phyloP scores from a whole-genome alignment of 2,888 invertebrate genomes.

The Aporophyla lueneburgensis region DNA sequence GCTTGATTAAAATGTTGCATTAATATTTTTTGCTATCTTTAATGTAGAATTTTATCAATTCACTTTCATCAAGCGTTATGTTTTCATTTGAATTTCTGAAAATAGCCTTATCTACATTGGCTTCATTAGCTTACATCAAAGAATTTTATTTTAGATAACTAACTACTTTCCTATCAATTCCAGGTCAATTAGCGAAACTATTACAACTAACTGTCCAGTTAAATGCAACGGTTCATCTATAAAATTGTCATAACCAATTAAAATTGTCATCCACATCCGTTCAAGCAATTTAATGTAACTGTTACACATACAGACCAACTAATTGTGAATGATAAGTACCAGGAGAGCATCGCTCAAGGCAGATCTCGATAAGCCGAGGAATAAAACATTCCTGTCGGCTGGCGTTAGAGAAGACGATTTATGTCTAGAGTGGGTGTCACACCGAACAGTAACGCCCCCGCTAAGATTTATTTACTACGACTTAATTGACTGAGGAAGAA shows the following conservation, averaged over 20 bases:
- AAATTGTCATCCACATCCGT: conserved; percentile 46
- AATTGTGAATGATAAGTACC: conserved; percentile 61
- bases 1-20: neutral
- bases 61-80: neutral
- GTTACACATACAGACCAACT: conserved; percentile 40
- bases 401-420: conserved; percentile 61
- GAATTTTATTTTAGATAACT: neutral
- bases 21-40: neutral
- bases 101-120: neutral
- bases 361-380: conserved; percentile 59
- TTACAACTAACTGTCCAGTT: neutral
- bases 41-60: neutral
- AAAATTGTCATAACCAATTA: conserved; percentile 38
- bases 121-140: neutral
- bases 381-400: conserved; percentile 61
- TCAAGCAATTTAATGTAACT: conserved; percentile 37
- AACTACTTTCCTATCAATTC: neutral
- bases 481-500: conserved; percentile 62
- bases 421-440: conserved; percentile 65
- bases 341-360: conserved; percentile 52
- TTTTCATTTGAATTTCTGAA: neutral
- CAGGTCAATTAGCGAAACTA: conserved; percentile 21
- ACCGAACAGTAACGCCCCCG: conserved; percentile 62
- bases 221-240: conserved; percentile 3
- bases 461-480: conserved; percentile 63